phyloP scores from a whole-genome alignment of 2,797 vertebrate genomes.

The Molossus alvarezi region DNA sequence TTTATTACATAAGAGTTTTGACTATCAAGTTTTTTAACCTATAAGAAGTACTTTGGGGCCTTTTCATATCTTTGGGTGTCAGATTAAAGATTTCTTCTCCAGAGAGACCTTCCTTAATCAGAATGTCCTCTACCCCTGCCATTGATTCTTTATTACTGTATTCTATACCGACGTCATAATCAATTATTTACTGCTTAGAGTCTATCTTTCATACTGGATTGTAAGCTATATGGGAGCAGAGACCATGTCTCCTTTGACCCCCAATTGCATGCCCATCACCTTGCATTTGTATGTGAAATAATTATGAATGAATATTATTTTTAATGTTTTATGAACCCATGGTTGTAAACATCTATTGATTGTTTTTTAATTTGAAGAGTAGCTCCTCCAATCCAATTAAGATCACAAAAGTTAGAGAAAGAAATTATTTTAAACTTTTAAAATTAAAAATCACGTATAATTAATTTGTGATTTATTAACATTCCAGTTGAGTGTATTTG shows the following conservation, averaged over 20 bases:
- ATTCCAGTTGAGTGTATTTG: background rate
- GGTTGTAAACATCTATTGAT: slow-evolving; percentile 6
- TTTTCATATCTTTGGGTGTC: slow-evolving; percentile 46
- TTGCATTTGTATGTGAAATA: background rate
- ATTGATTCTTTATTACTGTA: slow-evolving; percentile 27
- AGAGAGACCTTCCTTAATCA: slow-evolving; percentile 33
- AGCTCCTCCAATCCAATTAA: slow-evolving; percentile 20
- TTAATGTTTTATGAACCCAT: slow-evolving; percentile 68
- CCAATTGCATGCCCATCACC: background rate
- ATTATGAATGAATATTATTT: background rate
- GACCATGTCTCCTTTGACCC: slow-evolving; percentile 49
- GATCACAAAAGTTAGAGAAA: slow-evolving; percentile 44
- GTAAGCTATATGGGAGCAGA: background rate
- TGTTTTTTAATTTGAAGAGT: slow-evolving; percentile 55
- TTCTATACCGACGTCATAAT: background rate
- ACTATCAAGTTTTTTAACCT: background rate
- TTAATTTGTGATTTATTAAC: slow-evolving; percentile 39
- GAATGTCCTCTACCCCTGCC: background rate
- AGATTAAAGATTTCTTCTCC: slow-evolving; percentile 57
- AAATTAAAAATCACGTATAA: background rate
- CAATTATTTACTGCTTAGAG: slow-evolving; percentile 44
- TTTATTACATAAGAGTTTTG: slow-evolving; percentile 8
- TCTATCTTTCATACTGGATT: background rate
- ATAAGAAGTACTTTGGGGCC: slow-evolving; percentile 18
- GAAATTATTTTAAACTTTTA: slow-evolving; percentile 11